phyloP scores from a whole-genome alignment of 2,797 vertebrate species.

The Morelia viridis region DNA sequence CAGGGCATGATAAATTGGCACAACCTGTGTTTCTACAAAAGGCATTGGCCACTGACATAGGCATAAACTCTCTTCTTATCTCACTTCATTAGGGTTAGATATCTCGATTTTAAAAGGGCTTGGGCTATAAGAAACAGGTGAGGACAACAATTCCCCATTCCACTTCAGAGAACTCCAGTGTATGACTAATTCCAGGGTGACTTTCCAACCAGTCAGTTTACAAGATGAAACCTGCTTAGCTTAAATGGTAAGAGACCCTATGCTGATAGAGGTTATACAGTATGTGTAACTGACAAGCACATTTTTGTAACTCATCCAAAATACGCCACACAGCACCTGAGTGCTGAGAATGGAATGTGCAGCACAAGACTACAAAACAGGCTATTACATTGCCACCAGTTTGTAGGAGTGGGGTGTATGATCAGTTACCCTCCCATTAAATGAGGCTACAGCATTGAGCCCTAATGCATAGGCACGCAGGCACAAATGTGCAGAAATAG shows the following conservation, averaged over 20 bases:
- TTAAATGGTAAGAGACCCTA: background rate
- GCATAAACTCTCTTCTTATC: background rate
- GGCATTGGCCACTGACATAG: background rate
- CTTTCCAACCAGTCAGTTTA: background rate
- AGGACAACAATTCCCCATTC: background rate
- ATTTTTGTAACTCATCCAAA: conserved; percentile 13
- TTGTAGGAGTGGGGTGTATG: background rate
- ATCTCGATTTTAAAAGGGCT: background rate
- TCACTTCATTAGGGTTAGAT: background rate
- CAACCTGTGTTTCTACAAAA: background rate
- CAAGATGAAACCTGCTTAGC: background rate
- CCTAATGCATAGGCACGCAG: background rate
- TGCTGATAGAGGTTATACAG: background rate
- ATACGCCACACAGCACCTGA: background rate
- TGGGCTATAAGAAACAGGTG: background rate
- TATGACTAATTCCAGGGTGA: background rate
- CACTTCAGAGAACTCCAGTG: background rate
- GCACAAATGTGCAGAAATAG: background rate
- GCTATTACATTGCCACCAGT: background rate
- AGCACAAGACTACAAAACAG: background rate
- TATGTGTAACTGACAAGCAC: background rate
- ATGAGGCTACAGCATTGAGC: background rate
- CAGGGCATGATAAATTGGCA: background rate
- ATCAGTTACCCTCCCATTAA: background rate
- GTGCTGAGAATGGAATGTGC: conserved; percentile 10